phyloP scores from a whole-genome alignment of 2,888 invertebrate genomes.

The Hypsopygia costalis region DNA sequence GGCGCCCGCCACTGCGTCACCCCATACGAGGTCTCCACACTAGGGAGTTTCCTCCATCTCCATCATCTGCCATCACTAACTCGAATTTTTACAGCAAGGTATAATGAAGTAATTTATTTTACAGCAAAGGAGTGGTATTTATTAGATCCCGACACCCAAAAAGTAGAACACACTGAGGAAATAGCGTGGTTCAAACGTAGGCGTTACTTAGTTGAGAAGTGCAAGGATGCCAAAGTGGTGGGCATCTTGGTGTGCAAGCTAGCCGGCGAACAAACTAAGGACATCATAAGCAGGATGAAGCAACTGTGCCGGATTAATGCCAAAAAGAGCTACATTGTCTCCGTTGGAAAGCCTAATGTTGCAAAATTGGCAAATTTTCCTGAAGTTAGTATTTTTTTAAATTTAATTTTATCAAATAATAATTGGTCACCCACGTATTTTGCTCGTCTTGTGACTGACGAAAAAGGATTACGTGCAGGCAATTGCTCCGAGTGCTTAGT shows the following conservation, averaged over 20 bases:
- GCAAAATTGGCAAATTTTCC: conserved; percentile 97
- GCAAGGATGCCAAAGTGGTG: conserved; percentile 92
- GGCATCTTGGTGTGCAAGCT: conserved; percentile 96
- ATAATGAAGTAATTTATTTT: too few species aligned
- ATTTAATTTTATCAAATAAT: too few species aligned
- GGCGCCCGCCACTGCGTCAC: too few species aligned
- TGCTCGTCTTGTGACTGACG: too few species aligned
- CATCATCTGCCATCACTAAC: too few species aligned
- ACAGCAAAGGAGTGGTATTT: conserved; percentile 80
- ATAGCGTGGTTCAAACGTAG: conserved; percentile 86
- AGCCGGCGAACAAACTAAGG: conserved; percentile 88
- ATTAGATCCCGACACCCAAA: conserved; percentile 65
- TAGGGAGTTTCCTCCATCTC: too few species aligned
- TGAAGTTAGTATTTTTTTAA: conserved; percentile 76
- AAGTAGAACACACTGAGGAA: conserved; percentile 59
- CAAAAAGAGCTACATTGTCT: conserved; percentile 94
- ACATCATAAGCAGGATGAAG: conserved; percentile 87
- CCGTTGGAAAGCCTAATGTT: conserved; percentile 96
- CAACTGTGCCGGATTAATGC: conserved; percentile 85
- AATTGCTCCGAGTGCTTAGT: too few species aligned
- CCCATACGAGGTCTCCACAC: too few species aligned
- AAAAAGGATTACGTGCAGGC: too few species aligned
- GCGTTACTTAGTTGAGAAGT: conserved; percentile 92
- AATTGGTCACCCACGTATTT: too few species aligned
- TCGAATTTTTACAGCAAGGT: too few species aligned